A percentile compares a stretch with the other conserved stretches of the same genome.
Evolutionary conservation across 2,113 vertebrate species (phyloP).

Genomic region (Dipodomys spectabilis): DNA sequence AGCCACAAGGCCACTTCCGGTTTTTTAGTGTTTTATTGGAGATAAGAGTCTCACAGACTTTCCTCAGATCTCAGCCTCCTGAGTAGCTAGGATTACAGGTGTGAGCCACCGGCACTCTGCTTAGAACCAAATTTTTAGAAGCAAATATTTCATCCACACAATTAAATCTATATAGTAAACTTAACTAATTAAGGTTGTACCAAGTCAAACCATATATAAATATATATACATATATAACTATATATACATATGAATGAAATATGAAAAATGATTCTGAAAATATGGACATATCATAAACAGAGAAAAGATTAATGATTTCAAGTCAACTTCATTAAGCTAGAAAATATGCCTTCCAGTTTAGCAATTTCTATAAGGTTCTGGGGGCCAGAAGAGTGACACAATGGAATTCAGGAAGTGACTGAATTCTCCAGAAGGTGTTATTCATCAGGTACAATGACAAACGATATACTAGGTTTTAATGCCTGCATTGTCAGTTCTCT

Average conservation of each 20-base stretch:
- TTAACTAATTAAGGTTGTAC: neutral
- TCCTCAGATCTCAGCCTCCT: too few relatives aligned
- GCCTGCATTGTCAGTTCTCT: accelerated
- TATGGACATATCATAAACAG: neutral
- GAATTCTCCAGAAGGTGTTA: neutral
- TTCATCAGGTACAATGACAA: neutral
- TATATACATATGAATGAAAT: neutral
- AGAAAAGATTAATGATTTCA: neutral
- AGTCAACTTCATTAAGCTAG: neutral
- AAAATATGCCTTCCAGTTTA: neutral
- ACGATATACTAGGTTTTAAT: neutral
- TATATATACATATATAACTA: neutral
- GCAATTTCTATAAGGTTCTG: neutral
- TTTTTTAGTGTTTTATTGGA: too few relatives aligned
- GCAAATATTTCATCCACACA: neutral
- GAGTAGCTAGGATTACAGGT: too few relatives aligned
- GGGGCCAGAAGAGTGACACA: neutral
- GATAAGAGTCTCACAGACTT: too few relatives aligned
- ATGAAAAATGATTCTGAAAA: neutral
- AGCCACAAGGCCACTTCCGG: too few relatives aligned
- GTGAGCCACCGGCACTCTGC: too few relatives aligned
- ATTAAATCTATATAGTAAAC: neutral
- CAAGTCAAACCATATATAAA: too few relatives aligned
- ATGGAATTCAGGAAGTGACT: neutral
- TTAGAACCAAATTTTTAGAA: neutral